Percentiles rank a stretch among this genome's conserved stretches.
phyloP scores from a whole-genome alignment of 2,888 invertebrate genomes.

The Trichopria drosophilae region DNA sequence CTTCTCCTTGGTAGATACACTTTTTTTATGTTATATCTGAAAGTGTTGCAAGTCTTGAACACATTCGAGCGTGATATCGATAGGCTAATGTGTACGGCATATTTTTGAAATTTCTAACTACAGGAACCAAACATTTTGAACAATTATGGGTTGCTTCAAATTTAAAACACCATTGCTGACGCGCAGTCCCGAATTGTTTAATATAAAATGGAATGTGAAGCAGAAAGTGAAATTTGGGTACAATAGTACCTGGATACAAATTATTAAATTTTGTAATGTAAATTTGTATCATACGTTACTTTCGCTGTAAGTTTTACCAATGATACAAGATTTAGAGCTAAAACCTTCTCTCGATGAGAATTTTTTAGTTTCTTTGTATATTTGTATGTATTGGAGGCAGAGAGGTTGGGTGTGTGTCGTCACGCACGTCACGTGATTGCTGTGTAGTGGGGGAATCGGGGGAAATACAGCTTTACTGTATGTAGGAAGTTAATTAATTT shows the following conservation, averaged over 20 bases:
- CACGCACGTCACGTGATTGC: no score
- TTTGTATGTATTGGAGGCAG: no score
- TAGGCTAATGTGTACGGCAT: slow-evolving; percentile 26
- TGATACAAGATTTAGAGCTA: no score
- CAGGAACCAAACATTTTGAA: slow-evolving; percentile 29
- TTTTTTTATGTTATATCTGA: no score
- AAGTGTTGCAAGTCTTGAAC: slow-evolving; percentile 18
- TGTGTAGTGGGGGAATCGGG: no score
- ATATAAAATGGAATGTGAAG: slow-evolving; percentile 32
- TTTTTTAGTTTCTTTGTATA: no score
- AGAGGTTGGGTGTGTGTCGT: no score
- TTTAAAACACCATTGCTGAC: slow-evolving; percentile 33
- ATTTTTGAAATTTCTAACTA: slow-evolving; percentile 33
- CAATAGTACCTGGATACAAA: slow-evolving; percentile 23
- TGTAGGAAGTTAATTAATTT: no score
- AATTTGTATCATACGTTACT: slow-evolving; percentile 17
- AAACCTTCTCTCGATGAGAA: no score
- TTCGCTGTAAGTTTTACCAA: no score
- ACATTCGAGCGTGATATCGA: slow-evolving; percentile 25
- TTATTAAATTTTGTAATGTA: slow-evolving; percentile 4
- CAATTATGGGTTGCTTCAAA: slow-evolving; percentile 34
- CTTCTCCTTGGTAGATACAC: slow-evolving; percentile 29
- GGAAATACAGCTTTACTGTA: no score
- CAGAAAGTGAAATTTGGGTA: slow-evolving; percentile 34
- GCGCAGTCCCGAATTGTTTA: slow-evolving; percentile 27